Evolutionary conservation across 1,140 invertebrate genomes (phyloP).

Genomic region (Heliconius hermathena): DNA sequence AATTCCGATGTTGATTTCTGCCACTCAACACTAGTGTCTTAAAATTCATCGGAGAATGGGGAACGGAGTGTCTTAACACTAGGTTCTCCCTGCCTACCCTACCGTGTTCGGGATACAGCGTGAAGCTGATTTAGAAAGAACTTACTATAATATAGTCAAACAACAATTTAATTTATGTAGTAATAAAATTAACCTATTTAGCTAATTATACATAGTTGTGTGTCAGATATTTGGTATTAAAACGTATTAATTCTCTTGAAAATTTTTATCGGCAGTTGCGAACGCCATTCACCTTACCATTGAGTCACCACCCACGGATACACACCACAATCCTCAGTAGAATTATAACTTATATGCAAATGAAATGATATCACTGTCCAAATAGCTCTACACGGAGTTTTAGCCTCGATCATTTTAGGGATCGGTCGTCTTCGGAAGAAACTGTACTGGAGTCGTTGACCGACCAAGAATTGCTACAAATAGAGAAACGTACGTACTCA

Average conservation of each 20-base stretch:
- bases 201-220: not conserved
- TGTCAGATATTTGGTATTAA: not conserved
- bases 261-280: not conserved
- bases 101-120: too few relatives aligned
- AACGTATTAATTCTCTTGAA: slow-evolving; percentile 4
- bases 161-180: not conserved
- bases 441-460: slow-evolving; percentile 42
- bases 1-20: too few relatives aligned
- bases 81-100: too few relatives aligned
- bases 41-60: too few relatives aligned
- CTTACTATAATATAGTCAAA: not conserved
- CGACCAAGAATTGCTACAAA: slow-evolving; percentile 48
- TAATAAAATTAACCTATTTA: not conserved
- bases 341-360: slow-evolving; percentile 56
- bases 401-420: slow-evolving; percentile 24
- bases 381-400: slow-evolving; percentile 27
- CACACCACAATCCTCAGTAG: slow-evolving; percentile 13
- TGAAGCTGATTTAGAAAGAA: too few relatives aligned
- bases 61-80: too few relatives aligned
- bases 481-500: slow-evolving; percentile 48
- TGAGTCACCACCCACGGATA: not conserved
- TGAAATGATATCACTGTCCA: slow-evolving; percentile 64
- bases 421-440: slow-evolving; percentile 34
- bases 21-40: too few relatives aligned
- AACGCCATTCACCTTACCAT: slow-evolving; percentile 4